Evolutionary conservation across 2,113 vertebrate genomes (phyloP), one percentile per base, ranked within the genome.

Genomic region (Anser cygnoides): DNA sequence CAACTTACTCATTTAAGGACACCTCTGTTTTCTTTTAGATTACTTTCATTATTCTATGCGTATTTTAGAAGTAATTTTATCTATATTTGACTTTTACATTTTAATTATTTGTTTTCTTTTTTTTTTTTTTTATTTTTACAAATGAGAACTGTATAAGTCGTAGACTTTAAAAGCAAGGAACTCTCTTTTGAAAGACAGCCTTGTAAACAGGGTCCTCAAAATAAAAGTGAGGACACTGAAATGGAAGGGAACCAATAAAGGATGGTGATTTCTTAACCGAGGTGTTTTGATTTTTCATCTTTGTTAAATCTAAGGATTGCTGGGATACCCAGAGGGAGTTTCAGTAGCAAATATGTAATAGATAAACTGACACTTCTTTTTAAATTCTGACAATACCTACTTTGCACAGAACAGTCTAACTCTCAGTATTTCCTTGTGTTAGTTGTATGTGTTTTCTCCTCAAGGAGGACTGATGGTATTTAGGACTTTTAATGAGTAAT

Each of bases 211-310:
- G 50, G 23, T 22, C 49, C 5, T 70, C 26, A 55, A 7, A 4
- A 5, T 37, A 76, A 66, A 11, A 73, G 18, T 33, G 28, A 79
- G 35, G 67, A 71, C 26, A 84, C 57, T 63, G 29, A 92, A 55
- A 75, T 76, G 65, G 20, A 86, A 71, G 61, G 16, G 22, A 93
- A 79, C 14, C 22, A n/a, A 10, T 73, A 44, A 76, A 86, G 28
- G 35, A 61, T 35, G 70, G 13, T n/a, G 67, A 66, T 86, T 81
- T 75, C 59, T 94, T 68, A 77, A 93, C 55, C 23, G 78, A 76
- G n/a, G 55, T 73, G 71, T 87, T 93, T 81, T 67, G 90, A 50
- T 82, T 97, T 55, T 23, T 17, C 72, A 31, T 81, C 70, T 95
- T 88, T 91, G 80, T 84, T 94, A 93, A 58, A 67, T 65, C 43